Base-by-base conservation (phyloP, 2,113 vertebrate species). In the Setophaga coronata region DNA sequence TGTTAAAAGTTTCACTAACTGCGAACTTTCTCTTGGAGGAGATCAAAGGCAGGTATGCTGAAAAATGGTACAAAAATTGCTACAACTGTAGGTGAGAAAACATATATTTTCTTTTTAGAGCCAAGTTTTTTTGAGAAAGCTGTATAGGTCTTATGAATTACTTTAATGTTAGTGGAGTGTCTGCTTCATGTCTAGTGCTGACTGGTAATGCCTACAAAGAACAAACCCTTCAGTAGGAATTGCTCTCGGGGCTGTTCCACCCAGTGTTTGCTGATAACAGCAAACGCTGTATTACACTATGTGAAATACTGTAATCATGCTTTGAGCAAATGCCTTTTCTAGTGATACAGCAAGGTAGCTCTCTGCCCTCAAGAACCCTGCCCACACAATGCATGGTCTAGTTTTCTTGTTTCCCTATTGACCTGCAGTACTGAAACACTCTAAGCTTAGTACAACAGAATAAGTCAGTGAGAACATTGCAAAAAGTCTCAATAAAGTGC, bases 391-490 rank as follows among this genome's bases (percentile, higher is more conserved):
- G 28, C 17, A 12, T 78, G 51, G 24, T 84, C 53, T 60, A 7
- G 43, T 79, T 90, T 89, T 89, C 73, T 74, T 43, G 19, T 95
- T 93, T 92, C 40, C 65, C 51, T 60, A 7, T 29, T 70, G 82
- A 90, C 42, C 50, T 87, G 72, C 48, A 67, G 7, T n/a, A 31
- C 23, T 58, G 53, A 77, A 88, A 31, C 17, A 11, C 18, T 50
- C 26, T 36, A 26, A 86, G 20, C n/a, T 58, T 73, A 26, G 57
- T 19, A 29, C 23, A 73, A 33, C 26, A 50, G 67, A 42, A 42
- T 38, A 33, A 70, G 26, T 62, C 47, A 78, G 42, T 54, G 79
- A 80, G 47, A 92, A 73, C n/a, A 16, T 26, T 29, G 40, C 47
- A 87, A 47, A 48, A 95, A 73, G 42, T 50, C 86, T 73, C 64